Base-by-base conservation (phyloP, 2,113 vertebrate species). In the Lepus americanus region DNA sequence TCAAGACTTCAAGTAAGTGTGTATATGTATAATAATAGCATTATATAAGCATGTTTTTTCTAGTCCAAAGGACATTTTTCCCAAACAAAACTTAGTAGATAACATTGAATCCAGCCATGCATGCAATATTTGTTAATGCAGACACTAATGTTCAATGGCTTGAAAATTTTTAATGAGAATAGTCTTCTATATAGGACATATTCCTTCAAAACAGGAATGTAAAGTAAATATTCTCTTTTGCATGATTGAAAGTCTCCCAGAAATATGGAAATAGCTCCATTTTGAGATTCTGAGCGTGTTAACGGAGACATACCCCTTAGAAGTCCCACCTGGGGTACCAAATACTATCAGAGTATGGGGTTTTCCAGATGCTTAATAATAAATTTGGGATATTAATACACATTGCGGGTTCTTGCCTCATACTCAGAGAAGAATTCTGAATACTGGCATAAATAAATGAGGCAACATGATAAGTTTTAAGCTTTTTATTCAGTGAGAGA, bases 91-190 rank as follows among this genome's bases (percentile, higher is more conserved):
- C 33, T 96, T 96, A 89, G n/a, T 64, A 94, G 88, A 92, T 93
- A 96, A 91, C 64, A 4, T 95, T 95, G 76, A 97, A 96, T 77
- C 36, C 92, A 94, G 59, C 29, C 85, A 96, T 86, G 90, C 92
- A 96, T 81, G 29, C 10, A 91, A 36, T 64, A 53, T 95, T 97
- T 96, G n/a, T 96, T 98, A 95, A 97, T 96, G 94, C 85, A 98
- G 81, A 95, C 44, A 96, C 80, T 97, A 96, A 97, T 97, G 90
- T 97, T 98, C 97, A 98, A 95, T 94, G 87, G 61, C 70, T 98
- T 98, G 96, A 98, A 98, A 95, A 93, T 11, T 97, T 98, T 98
- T 97, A 98, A 98, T 97, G 92, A 98, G 97, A 97, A 95, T 0
- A 51, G 39, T 89, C 55, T 92, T 97, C 76, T 95, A 70, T 94